phyloP scores from a whole-genome alignment of 2,113 vertebrate species.

The Ptyas mucosa region DNA sequence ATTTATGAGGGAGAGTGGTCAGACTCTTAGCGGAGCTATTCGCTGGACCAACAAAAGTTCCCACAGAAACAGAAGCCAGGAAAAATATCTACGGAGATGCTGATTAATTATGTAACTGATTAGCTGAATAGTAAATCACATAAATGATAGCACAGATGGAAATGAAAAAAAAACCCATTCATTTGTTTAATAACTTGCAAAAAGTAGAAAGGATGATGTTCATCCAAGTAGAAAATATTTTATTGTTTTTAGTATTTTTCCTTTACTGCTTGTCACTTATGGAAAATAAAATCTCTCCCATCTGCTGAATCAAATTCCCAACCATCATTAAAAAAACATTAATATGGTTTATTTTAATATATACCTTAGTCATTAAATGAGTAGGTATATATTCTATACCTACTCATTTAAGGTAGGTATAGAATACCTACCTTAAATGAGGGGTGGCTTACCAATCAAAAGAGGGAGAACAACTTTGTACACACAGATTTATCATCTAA shows the following conservation, averaged over 20 bases:
- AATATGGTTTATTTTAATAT: not conserved
- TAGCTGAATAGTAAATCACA: slow-evolving; percentile 48
- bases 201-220: slow-evolving; percentile 18
- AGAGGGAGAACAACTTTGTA: not conserved
- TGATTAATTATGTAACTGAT: slow-evolving; percentile 47
- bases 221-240: slow-evolving; percentile 34
- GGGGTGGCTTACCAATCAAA: not conserved
- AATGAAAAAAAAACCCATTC: slow-evolving; percentile 31
- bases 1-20: not conserved
- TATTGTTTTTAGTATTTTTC: slow-evolving; percentile 28
- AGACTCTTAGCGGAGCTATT: slow-evolving; percentile 12
- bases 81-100: slow-evolving; percentile 24
- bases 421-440: too few relatives aligned
- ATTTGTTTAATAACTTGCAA: slow-evolving; percentile 53
- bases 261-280: not conserved
- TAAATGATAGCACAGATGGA: slow-evolving; percentile 43
- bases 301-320: not conserved
- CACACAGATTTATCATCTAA: not conserved
- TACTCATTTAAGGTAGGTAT: too few relatives aligned
- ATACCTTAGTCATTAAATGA: not conserved
- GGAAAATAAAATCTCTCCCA: not conserved
- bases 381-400: too few relatives aligned
- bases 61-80: slow-evolving; percentile 25
- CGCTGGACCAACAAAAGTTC: slow-evolving; percentile 2
- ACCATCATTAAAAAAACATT: not conserved